phyloP scores from a whole-genome alignment of 1,140 invertebrate species.

The Drosophila teissieri region DNA sequence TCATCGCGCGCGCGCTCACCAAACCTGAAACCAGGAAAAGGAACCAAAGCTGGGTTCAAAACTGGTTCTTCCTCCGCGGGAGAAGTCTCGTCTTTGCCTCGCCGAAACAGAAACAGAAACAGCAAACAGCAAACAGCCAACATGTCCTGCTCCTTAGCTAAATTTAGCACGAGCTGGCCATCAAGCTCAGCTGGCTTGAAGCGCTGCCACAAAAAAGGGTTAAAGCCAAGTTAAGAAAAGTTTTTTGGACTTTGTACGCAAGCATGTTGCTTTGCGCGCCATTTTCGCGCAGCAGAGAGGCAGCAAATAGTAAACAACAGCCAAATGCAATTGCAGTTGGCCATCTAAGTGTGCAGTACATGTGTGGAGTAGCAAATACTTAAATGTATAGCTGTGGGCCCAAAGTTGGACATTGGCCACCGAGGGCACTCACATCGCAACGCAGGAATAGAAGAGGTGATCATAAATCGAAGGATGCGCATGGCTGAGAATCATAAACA shows the following conservation, averaged over 20 bases:
- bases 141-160: conserved; percentile 40
- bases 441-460: neutral
- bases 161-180: conserved; percentile 69
- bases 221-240: conserved; percentile 9
- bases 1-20: conserved; percentile 15
- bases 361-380: neutral
- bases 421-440: conserved; percentile 25
- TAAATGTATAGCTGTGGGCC: neutral
- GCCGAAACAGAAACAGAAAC: neutral
- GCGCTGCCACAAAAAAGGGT: conserved; percentile 23
- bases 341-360: conserved; percentile 25
- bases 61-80: conserved; percentile 23
- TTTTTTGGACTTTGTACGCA: conserved; percentile 58
- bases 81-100: neutral
- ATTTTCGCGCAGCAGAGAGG: conserved; percentile 28
- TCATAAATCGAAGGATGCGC: neutral
- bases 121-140: neutral
- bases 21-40: conserved; percentile 63
- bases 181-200: conserved; percentile 46
- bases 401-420: conserved; percentile 37
- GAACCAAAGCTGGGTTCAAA: conserved; percentile 23
- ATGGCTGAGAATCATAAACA: neutral
- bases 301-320: conserved; percentile 6
- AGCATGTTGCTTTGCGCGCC: conserved; percentile 50
- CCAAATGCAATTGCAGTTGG: conserved; percentile 10